phyloP scores from a whole-genome alignment of 2,888 invertebrate genomes.

The Aromia moschata region DNA sequence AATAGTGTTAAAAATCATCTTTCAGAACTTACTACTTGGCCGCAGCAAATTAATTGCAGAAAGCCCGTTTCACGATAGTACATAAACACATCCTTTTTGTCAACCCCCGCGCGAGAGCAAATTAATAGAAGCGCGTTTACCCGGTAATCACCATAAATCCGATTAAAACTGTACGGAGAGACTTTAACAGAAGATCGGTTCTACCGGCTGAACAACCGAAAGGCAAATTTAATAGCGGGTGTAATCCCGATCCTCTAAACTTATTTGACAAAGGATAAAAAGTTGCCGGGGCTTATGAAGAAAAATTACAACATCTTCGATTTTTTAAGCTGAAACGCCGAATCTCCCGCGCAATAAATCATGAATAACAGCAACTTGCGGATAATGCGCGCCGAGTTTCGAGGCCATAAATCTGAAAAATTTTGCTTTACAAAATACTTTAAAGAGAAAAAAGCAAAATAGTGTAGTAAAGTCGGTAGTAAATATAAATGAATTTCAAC shows the following conservation, averaged over 20 bases:
- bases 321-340: slow-evolving; percentile 5
- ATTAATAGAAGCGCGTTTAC: background rate
- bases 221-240: slow-evolving; percentile 7
- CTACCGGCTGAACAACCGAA: slow-evolving; percentile 1
- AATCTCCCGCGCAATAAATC: slow-evolving; percentile 2
- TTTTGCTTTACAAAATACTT: background rate
- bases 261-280: slow-evolving; percentile 6
- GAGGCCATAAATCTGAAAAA: slow-evolving; percentile 8
- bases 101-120: background rate
- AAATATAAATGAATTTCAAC: too few relatives aligned
- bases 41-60: too few relatives aligned
- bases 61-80: too few relatives aligned
- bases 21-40: too few relatives aligned
- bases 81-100: background rate
- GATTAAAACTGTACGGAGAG: background rate
- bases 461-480: background rate
- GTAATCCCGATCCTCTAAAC: background rate
- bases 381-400: slow-evolving; percentile 8
- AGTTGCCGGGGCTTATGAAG: background rate
- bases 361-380: slow-evolving; percentile 1
- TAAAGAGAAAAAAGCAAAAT: too few relatives aligned
- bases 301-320: slow-evolving; percentile 7
- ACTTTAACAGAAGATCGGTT: background rate
- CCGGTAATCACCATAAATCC: background rate
- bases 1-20: too few relatives aligned